These are phyloP conservation scores for Stramonita haemastoma DNA, from an alignment of 2,888 invertebrate species.

Conservation along the genomic window DNA sequence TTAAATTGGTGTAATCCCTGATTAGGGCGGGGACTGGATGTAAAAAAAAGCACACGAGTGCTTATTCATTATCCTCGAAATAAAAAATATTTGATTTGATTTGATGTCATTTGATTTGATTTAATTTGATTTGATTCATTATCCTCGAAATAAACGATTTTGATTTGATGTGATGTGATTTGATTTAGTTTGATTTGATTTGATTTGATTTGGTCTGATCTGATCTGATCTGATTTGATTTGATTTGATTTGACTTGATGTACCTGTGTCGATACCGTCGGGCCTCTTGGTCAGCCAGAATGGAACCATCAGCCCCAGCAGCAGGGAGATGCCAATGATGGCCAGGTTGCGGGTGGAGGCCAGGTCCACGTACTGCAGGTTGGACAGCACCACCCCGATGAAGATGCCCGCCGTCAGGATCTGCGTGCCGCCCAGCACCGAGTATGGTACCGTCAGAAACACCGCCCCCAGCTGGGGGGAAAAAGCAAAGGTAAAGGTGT, in stretches of 20 bases:
- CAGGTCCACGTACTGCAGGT: slow-evolving; percentile 82
- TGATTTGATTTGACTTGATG: background rate
- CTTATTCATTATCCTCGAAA: too few species aligned
- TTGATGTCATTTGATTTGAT: too few species aligned
- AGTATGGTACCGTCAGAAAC: slow-evolving; percentile 78
- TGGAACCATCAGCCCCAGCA: slow-evolving; percentile 85
- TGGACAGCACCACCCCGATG: slow-evolving; percentile 63
- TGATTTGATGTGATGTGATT: too few species aligned
- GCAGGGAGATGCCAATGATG: slow-evolving; percentile 88
- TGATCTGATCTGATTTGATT: background rate
- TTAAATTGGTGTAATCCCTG: too few species aligned
- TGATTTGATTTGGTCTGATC: too few species aligned
- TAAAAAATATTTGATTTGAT: too few species aligned
- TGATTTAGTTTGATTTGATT: too few species aligned
- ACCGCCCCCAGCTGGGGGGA: slow-evolving; percentile 77
- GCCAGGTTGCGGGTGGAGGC: slow-evolving; percentile 87
- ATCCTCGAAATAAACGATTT: too few species aligned
- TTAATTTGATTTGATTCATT: too few species aligned
- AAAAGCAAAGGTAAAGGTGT: too few species aligned
- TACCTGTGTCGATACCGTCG: slow-evolving; percentile 61
- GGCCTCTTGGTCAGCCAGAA: slow-evolving; percentile 59
- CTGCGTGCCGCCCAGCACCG: slow-evolving; percentile 75
- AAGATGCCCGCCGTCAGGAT: slow-evolving; percentile 63
- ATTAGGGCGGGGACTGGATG: too few species aligned
- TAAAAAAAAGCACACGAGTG: too few species aligned